These are phyloP conservation scores for Mustelus asterias DNA, from an alignment of 2,113 vertebrate species.

Conservation along the genomic window DNA sequence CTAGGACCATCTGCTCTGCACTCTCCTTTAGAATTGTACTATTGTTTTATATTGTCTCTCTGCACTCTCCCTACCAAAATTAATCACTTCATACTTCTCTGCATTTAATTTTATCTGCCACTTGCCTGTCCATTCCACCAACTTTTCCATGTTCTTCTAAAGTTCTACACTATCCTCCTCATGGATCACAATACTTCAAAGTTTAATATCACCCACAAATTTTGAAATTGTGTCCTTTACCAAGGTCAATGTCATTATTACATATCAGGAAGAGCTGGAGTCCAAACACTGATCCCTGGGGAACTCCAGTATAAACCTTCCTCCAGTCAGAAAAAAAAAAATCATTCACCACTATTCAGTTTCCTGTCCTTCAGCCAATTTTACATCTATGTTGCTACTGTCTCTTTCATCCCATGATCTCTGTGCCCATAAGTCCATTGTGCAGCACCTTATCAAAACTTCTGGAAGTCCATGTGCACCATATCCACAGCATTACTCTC, in stretches of 20 bases:
- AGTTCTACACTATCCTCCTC: not conserved
- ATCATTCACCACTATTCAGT: not conserved
- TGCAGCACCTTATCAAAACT: not conserved
- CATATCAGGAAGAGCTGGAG: not conserved
- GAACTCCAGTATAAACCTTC: not conserved
- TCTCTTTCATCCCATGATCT: not conserved
- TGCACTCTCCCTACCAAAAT: no score
- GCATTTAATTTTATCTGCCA: not conserved
- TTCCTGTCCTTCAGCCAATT: not conserved
- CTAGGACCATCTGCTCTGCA: no score
- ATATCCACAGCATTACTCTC: no score
- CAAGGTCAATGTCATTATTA: not conserved
- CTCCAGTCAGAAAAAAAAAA: not conserved
- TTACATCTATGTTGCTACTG: not conserved
- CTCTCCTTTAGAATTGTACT: no score
- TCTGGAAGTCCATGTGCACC: not conserved
- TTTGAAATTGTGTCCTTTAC: not conserved
- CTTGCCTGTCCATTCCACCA: not conserved
- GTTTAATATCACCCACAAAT: not conserved
- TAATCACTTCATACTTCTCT: not conserved
- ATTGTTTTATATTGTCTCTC: no score
- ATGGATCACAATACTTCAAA: not conserved
- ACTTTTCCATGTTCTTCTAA: not conserved
- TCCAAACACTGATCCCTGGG: not conserved
- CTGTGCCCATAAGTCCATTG: not conserved